Evolutionary conservation across 2,113 vertebrate genomes (phyloP).

Genomic region (Bagarius yarrelli): DNA sequence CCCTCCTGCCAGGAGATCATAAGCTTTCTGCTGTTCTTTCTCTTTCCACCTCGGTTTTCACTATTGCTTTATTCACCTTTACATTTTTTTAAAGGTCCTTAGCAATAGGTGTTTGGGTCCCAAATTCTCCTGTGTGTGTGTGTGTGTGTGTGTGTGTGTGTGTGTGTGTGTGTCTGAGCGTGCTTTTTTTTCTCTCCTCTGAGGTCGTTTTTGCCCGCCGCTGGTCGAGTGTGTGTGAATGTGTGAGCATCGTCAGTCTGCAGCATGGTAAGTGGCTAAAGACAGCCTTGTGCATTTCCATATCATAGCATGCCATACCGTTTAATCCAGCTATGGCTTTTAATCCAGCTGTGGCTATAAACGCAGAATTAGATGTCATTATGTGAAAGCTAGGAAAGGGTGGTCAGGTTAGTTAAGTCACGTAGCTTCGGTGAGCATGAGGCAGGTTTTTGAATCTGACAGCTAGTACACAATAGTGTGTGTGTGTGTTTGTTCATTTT

Average conservation of each 20-base stretch:
- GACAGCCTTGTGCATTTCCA: constrained; percentile 48
- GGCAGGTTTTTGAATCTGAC: not conserved
- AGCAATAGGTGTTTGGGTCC: not conserved
- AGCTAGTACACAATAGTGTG: not conserved
- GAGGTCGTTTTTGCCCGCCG: too few species aligned
- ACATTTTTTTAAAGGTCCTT: not conserved
- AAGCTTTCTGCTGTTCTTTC: not conserved
- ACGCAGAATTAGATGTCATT: constrained; percentile 1
- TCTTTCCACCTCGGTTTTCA: constrained; percentile 13
- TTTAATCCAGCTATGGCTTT: constrained; percentile 7
- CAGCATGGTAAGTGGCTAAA: constrained; percentile 62
- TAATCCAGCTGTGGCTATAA: constrained; percentile 8
- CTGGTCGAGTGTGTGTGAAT: constrained; percentile 21
- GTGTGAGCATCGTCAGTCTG: constrained; percentile 47
- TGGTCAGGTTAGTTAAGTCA: not conserved
- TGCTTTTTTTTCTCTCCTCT: too few species aligned
- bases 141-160: constrained; percentile 16
- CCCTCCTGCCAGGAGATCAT: constrained; percentile 7
- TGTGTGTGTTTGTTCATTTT: not conserved
- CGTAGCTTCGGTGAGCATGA: not conserved
- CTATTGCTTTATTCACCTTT: not conserved
- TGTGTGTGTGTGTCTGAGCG: constrained; percentile 49
- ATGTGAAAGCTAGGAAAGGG: not conserved
- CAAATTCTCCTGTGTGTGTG: not conserved
- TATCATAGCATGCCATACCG: too few species aligned